Base-by-base conservation (phyloP, 1,140 invertebrate species). In the Propsilocerus akamusi region DNA sequence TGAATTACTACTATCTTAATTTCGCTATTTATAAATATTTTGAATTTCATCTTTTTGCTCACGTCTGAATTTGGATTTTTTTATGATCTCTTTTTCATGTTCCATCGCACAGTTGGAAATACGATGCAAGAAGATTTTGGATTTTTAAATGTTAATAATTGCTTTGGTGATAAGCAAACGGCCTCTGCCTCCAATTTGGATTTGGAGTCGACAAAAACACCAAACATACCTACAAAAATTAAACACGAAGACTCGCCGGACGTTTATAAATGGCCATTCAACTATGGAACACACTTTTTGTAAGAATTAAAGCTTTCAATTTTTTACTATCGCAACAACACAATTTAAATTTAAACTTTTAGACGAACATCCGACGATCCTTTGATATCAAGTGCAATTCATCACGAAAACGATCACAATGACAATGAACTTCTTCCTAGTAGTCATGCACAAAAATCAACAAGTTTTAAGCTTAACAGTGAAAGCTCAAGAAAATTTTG, bases 91-190 rank as follows among this genome's bases (percentile, higher is more conserved):
- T 30, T 30, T n/a, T 30, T 30, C n/a, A 11, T 30, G 10, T 30
- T n/a, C n/a, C 28, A 8, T 30, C n/a, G 10, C n/a, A 1, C 17
- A 41, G 34, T 41, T 41, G 34, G 34, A 41, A 41, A 41, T 41
- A 41, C 34, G 14, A 41, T 41, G 34, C 34, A 41, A 20, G 34
- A 41, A 41, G 34, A 41, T 20, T 41, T 41, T 41, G 34, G 34
- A 7, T 41, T 41, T 41, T 41, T 41, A 41, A 41, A 41, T 41
- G 34, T 41, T 41, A 41, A 41, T 17, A 41, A 41, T 41, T 41
- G 34, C 14, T 41, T 20, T 41, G 17, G 14, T 17, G 34, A 41
- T 20, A 41, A 41, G 34, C 17, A 14, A 20, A 17, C 17, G 11
- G 17, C 34, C 17, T 6, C 34, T 6, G 22, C 8, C 17, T 17